These are phyloP conservation scores for Phylloscopus trochiloides DNA, from an alignment of 2,113 vertebrate species.

Conservation along the genomic window DNA sequence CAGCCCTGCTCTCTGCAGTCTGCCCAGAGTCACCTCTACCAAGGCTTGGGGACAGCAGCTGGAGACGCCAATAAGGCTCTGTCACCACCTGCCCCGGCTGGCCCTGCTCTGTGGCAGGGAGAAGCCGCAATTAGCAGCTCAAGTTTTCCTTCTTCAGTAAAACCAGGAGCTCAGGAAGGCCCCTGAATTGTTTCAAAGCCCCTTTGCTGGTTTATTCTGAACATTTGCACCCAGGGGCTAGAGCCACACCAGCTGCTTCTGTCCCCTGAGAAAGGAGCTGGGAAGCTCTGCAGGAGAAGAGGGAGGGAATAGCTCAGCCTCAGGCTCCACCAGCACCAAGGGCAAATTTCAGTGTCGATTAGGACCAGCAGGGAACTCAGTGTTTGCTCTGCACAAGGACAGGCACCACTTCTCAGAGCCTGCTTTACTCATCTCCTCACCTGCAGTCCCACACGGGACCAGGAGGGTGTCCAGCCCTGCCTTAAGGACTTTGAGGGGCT, in stretches of 20 bases:
- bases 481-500: not conserved
- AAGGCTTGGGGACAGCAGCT: not conserved
- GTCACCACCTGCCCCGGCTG: not conserved
- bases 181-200: not conserved
- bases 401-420: no score
- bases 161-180: not conserved
- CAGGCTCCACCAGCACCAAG: not conserved
- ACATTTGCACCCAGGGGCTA: fast-evolving
- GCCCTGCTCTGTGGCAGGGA: not conserved
- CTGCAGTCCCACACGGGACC: not conserved
- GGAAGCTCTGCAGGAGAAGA: not conserved
- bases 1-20: not conserved
- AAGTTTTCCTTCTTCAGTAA: not conserved
- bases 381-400: not conserved
- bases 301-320: not conserved
- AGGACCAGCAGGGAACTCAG: not conserved
- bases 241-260: not conserved
- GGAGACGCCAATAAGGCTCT: constrained; percentile 7
- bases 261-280: not conserved
- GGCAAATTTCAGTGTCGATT: fast-evolving
- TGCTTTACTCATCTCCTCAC: fast-evolving
- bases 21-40: not conserved
- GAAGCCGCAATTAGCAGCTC: not conserved
- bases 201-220: not conserved
- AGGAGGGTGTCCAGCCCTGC: not conserved